Base-by-base conservation (phyloP, 2,888 invertebrate species). In the Chrysina gloriosa region DNA sequence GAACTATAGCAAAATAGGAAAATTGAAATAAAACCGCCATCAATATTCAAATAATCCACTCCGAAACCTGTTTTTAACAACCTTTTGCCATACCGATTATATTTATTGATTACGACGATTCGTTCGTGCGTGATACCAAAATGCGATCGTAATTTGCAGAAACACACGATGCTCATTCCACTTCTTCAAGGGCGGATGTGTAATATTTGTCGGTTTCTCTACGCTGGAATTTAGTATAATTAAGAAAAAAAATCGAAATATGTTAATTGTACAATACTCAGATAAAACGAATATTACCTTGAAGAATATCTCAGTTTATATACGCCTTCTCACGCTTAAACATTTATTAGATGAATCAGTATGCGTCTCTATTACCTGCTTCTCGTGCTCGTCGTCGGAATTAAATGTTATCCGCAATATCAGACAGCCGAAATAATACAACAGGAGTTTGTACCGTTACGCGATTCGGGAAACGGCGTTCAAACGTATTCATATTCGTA, bases 401-500 rank as follows among this genome's bases (percentile, higher is more conserved):
- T 25, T 14, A 9, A 23, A 27, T 61, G 58, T 61, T 27, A 61
- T 61, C 58, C 58, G 9, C 58, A 61, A 42, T 5, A 9, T 16
- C 11, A 14, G 1, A 42, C 14, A 6, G 42, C 23, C 11, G 42
- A 42, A 19, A 61, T 61, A 61, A 3, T 61, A 27, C 9, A 61
- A 4, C 42, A 61, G 5, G 42, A 61, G 27, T 61, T 61, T 6
- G 9, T 16, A 16, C 58, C 58, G 16, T 9, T 61, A 16, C 27
- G 29, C 1, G 27, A 27, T 9, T n/a, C 39, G 11, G 45, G 9
- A n/a, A 16, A 45, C 4, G 29, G 16, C 9, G 5, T 36, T 6
- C 27, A 45, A 61, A 42, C 14, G 16, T 61, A 61, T 16, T 61
- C 58, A 6, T 61, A 61, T 23, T 42, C 42, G 58, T 61, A 61